Base-by-base conservation (phyloP, 2,888 invertebrate species). In the Hypena proboscidalis region DNA sequence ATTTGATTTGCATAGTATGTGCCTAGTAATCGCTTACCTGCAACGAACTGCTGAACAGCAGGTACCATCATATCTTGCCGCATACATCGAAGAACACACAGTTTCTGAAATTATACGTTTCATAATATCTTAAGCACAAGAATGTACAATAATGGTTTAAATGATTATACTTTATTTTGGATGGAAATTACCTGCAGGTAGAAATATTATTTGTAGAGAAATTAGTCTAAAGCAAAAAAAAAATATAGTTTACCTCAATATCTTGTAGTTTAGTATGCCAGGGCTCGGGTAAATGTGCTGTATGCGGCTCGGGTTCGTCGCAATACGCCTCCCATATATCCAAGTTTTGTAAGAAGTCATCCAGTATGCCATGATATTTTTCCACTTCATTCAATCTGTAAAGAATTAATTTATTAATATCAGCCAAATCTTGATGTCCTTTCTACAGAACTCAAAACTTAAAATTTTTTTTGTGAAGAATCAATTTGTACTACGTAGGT, bases 41-140 rank as follows among this genome's bases (percentile, higher is more conserved):
- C 79, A 0, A 96, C 94, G 74, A 95, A 96, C 49, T 92, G 86
- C 77, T 94, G 95, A 37, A 95, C 94, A 14, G 93, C 96, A 7
- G 95, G 95, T 37, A 95, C 94, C 80, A 98, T 93, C 92, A 98
- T 98, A 77, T 98, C 98, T 10, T 96, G 94, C 25, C 98, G 92
- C 62, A 98, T 92, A 58, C 96, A 96, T 34, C 98, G 92, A 3
- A 98, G 77, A 1, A 98, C 83, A 55, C 96, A 82, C 68, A 98
- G 81, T 83, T 93, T 95, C 89, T 97, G 94, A 39, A 5, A 27
- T 6, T 25, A 13, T 6, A 6, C 5, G 1, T 3, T n/a, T n/a
- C n/a, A n/a, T n/a, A n/a, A n/a, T n/a, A n/a, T n/a, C n/a, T n/a
- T n/a, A n/a, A n/a, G n/a, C n/a, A n/a, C n/a, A n/a, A n/a, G n/a